These are phyloP conservation scores for Rhincodon typus DNA, from an alignment of 2,797 vertebrate genomes.

Conservation along the genomic window DNA sequence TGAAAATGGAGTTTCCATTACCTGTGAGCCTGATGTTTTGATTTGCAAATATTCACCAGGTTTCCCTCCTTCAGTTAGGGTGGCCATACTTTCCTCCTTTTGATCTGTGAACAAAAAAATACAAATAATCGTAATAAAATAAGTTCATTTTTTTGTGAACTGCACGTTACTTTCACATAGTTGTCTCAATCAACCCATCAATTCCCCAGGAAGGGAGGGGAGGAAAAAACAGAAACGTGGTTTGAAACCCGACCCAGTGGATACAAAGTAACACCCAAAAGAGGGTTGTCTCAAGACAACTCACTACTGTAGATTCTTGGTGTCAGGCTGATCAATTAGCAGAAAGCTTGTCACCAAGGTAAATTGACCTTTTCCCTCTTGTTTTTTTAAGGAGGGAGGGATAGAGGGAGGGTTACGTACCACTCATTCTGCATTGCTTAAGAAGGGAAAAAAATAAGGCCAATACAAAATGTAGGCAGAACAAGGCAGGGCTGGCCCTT, in stretches of 20 bases:
- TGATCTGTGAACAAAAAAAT: slow-evolving; percentile 71
- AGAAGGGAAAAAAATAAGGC: slow-evolving; percentile 56
- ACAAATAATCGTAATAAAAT: slow-evolving; percentile 38
- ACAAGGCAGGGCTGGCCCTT: slow-evolving; percentile 55
- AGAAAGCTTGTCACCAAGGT: slow-evolving; percentile 36
- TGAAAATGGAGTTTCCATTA: slow-evolving; percentile 53
- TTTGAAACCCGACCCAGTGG: slow-evolving; percentile 68
- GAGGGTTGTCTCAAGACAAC: slow-evolving; percentile 62
- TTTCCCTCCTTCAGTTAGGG: slow-evolving; percentile 85
- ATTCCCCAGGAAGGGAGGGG: slow-evolving; percentile 46
- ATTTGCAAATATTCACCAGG: slow-evolving; percentile 78
- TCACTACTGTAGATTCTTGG: slow-evolving; percentile 39
- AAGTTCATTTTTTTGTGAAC: slow-evolving; percentile 46
- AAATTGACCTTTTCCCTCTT: slow-evolving; percentile 35
- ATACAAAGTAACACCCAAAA: slow-evolving; percentile 65
- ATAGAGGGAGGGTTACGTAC: slow-evolving; percentile 86
- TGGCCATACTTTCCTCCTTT: slow-evolving; percentile 92
- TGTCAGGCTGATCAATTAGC: slow-evolving; percentile 37
- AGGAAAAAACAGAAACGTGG: slow-evolving; percentile 61
- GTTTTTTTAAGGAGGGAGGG: slow-evolving; percentile 49
- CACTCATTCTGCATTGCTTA: slow-evolving; percentile 98
- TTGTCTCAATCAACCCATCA: slow-evolving; percentile 43
- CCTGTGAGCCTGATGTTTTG: slow-evolving; percentile 94
- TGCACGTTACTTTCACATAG: slow-evolving; percentile 41
- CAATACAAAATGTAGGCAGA: slow-evolving; percentile 45